Base-by-base conservation (phyloP, 2,113 vertebrate genomes). In the Gavia stellata region DNA sequence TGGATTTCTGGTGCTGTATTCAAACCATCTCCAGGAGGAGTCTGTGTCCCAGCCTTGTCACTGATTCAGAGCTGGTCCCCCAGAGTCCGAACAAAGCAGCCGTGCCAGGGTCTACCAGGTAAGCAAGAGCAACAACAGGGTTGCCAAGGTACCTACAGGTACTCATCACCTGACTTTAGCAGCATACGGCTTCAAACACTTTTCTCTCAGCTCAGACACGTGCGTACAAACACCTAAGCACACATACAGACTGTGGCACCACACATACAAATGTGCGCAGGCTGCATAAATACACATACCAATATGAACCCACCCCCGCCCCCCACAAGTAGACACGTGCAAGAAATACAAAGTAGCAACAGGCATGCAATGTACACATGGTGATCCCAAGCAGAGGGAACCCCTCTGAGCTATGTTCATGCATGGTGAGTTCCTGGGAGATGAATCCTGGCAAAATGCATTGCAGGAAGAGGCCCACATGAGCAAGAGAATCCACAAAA, bases 301-400 rank as follows among this genome's bases (percentile, higher is more conserved):
- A 40, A 42, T 71, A 89, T 74, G 86, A 92, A 83, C 68, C 63
- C 72, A 71, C 40, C 77, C 87, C 63, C 71, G 81, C 33, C 19
- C 91, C 78, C 79, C 52, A 86, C 52, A 67, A 67, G 23, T 36
- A 93, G 65, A 93, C 88, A 83, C 68, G 4, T 93, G 94, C 88
- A 94, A 96, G 86, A 94, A 94, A 72, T 70, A 97, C 71, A 79
- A 85, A 84, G 38, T 55, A 97, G 84, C 86, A 82, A 82, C 53
- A 91, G 50, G 89, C 96, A 97, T 97, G 96, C 94, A 96, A 82
- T 74, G 73, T n/a, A 90, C 77, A 91, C 20, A 28, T 47, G 74
- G 81, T 82, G 74, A 91, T 74, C 42, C 58, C 74, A 86, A 92
- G 91, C 42, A 82, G 63, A 70, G 55, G 70, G 50, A 95, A 72